Percentiles rank a stretch among this genome's conserved stretches.
These are phyloP conservation scores for Anguilla marmorata DNA, from an alignment of 2,797 vertebrate genomes.

Conservation along the genomic window DNA sequence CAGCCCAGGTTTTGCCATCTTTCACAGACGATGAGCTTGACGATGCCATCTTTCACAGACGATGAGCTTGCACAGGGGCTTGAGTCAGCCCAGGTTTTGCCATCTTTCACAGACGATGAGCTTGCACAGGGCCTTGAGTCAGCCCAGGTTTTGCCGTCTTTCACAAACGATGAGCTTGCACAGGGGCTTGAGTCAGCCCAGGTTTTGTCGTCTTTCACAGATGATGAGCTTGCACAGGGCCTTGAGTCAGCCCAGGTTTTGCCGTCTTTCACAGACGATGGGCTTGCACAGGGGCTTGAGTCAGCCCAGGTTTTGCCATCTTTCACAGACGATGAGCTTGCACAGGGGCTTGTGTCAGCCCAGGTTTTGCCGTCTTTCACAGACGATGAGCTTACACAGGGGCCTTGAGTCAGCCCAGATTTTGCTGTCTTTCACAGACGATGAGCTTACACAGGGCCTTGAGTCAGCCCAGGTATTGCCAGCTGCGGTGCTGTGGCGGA, in stretches of 20 bases:
- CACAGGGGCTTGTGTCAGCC: too few relatives aligned
- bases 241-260: neutral
- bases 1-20: constrained; percentile 9
- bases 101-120: too few relatives aligned
- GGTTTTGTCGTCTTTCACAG: constrained; percentile 29
- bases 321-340: constrained; percentile 24
- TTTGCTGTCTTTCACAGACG: constrained; percentile 27
- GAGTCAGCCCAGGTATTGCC: neutral
- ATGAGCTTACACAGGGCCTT: neutral
- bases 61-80: too few relatives aligned
- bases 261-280: constrained; percentile 21
- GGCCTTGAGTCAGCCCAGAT: neutral
- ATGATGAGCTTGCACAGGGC: neutral
- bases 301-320: neutral
- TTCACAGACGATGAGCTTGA: constrained; percentile 15
- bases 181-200: too few relatives aligned
- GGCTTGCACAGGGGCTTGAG: too few relatives aligned
- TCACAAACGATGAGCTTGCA: neutral
- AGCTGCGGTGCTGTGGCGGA: neutral
- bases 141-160: constrained; percentile 15
- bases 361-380: constrained; percentile 27
- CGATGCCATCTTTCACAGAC: too few relatives aligned
- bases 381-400: neutral
- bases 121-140: too few relatives aligned
- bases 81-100: neutral